phyloP scores from a whole-genome alignment of 2,113 vertebrate genomes.

The Cryptotis parvus region DNA sequence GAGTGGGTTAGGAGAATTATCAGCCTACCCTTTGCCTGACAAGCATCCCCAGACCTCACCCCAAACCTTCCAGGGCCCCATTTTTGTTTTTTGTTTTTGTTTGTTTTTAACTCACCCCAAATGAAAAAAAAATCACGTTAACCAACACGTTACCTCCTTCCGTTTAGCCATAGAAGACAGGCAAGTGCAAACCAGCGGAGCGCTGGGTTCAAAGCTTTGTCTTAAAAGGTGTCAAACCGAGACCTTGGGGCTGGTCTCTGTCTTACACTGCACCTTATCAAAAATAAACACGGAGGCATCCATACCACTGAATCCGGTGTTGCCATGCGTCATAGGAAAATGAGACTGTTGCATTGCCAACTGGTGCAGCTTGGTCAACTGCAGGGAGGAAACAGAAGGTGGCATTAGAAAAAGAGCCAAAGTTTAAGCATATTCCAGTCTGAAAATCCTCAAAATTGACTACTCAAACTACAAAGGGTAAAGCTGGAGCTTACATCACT shows the following conservation, averaged over 20 bases:
- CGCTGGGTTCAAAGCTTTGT: slow-evolving; percentile 71
- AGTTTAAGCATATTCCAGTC: slow-evolving; percentile 44
- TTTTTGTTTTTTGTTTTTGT: slow-evolving; percentile 52
- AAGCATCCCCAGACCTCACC: slow-evolving; percentile 81
- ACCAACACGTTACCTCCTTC: slow-evolving; percentile 81
- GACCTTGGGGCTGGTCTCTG: slow-evolving; percentile 79
- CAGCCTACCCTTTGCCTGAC: slow-evolving; percentile 75
- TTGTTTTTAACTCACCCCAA: slow-evolving; percentile 81
- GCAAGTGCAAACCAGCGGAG: slow-evolving; percentile 80
- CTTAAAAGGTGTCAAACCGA: slow-evolving; percentile 74
- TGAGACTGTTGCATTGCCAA: slow-evolving; percentile 99
- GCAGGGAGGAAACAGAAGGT: slow-evolving; percentile 81
- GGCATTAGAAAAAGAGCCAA: slow-evolving; percentile 76
- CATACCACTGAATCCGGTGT: slow-evolving; percentile 98
- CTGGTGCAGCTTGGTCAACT: slow-evolving; percentile 99
- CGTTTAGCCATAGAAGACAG: slow-evolving; percentile 77
- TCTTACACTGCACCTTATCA: slow-evolving; percentile 78
- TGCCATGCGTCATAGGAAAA: slow-evolving; percentile 96
- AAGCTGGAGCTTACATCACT: slow-evolving; percentile 9
- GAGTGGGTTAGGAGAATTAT: slow-evolving; percentile 67
- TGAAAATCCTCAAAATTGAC: slow-evolving; percentile 52
- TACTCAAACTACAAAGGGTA: slow-evolving; percentile 46
- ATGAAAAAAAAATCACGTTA: slow-evolving; percentile 76
- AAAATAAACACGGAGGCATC: slow-evolving; percentile 84
- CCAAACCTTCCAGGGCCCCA: slow-evolving; percentile 69